phyloP scores from a whole-genome alignment of 1,140 invertebrate genomes.

The Drosophila parabipectinata region DNA sequence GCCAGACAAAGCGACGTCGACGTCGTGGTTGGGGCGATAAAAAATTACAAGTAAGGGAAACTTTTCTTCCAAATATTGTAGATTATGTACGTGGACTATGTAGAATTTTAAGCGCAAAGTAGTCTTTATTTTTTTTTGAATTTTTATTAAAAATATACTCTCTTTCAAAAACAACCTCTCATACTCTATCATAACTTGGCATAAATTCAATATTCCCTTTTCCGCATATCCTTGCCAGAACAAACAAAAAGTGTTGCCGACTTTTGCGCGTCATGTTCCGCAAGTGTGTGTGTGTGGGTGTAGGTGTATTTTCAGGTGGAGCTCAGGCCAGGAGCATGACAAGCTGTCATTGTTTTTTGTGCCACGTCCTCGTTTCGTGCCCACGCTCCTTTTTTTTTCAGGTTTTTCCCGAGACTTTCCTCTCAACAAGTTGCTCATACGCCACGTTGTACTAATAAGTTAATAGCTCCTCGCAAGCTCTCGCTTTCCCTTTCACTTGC shows the following conservation, averaged over 20 bases:
- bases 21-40: conserved; percentile 26
- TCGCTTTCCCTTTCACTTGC: conserved; percentile 22
- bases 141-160: neutral
- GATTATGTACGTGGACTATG: conserved; percentile 16
- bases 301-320: conserved; percentile 45
- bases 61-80: conserved; percentile 15
- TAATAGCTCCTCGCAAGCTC: conserved; percentile 53
- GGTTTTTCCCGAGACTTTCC: conserved; percentile 22
- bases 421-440: conserved; percentile 72
- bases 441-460: conserved; percentile 74
- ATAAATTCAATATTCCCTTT: conserved; percentile 42
- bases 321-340: conserved; percentile 61
- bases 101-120: neutral
- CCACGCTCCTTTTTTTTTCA: neutral
- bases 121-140: conserved; percentile 1
- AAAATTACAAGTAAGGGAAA: conserved; percentile 32
- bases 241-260: conserved; percentile 43
- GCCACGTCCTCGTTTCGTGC: neutral
- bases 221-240: conserved; percentile 2
- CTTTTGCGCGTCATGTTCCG: conserved; percentile 43
- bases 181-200: conserved; percentile 19
- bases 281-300: conserved; percentile 19
- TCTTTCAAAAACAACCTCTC: conserved; percentile 25
- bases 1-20: conserved; percentile 48
- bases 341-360: conserved; percentile 73